Conservation (phyloP, 1,140 invertebrate species). For the Tetramorium alpestre region DNA sequence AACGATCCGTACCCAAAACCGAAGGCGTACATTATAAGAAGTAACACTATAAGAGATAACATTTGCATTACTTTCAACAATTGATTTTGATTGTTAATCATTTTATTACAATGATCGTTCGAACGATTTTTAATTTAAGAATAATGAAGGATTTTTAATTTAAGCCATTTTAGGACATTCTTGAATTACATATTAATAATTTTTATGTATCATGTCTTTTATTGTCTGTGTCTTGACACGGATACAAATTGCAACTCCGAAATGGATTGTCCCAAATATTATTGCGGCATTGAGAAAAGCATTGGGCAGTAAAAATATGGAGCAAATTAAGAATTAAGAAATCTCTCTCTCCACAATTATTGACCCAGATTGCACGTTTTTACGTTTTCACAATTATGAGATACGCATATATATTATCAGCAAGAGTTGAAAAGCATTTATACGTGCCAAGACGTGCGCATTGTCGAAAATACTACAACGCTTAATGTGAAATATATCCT, state of each 20-base stretch:
- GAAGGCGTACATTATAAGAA: conserved; percentile 53
- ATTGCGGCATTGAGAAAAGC: conserved; percentile 17
- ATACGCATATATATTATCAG: background rate
- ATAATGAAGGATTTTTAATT: conserved; percentile 36
- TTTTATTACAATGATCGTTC: conserved; percentile 39
- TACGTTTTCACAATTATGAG: background rate
- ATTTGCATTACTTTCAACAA: conserved; percentile 47
- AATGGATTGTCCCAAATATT: conserved; percentile 33
- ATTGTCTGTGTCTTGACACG: background rate
- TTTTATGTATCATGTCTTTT: conserved; percentile 47
- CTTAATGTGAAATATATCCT: background rate
- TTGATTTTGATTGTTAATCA: conserved; percentile 30
- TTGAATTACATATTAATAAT: conserved; percentile 52
- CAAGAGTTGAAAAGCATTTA: conserved; percentile 36
- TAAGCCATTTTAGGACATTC: conserved; percentile 49
- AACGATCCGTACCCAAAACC: conserved; percentile 60
- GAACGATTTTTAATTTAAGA: conserved; percentile 53
- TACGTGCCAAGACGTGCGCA: conserved; percentile 16
- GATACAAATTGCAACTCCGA: conserved; percentile 6
- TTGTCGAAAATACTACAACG: conserved; percentile 16
- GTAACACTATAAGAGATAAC: conserved; percentile 53
- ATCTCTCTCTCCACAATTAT: conserved; percentile 5
- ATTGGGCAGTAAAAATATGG: conserved; percentile 6
- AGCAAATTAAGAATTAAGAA: background rate
- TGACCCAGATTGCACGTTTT: background rate